Percentiles rank a stretch among this genome's conserved stretches.
Evolutionary conservation across 2,113 vertebrate species (phyloP).

Genomic region (Entomyzon cyanotis): DNA sequence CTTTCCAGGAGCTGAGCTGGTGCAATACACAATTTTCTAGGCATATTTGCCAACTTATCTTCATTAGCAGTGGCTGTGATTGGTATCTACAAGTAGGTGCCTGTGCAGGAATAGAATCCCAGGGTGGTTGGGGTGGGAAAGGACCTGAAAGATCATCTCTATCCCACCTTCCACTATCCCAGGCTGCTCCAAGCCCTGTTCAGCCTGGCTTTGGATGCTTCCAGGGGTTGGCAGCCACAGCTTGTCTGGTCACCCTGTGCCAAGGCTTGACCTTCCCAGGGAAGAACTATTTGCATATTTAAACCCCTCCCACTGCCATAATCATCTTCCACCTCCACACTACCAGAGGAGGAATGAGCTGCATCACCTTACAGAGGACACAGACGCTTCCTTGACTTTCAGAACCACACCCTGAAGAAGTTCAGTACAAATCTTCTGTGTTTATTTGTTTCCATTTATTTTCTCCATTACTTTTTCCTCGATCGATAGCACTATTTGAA

Average conservation of each 20-base stretch:
- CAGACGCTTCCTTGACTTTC: background rate
- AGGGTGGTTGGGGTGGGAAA: background rate
- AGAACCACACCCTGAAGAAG: background rate
- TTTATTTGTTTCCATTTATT: slow-evolving; percentile 55
- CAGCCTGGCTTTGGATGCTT: background rate
- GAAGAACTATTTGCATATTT: background rate
- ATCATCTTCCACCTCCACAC: accelerated
- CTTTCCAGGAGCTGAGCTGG: background rate
- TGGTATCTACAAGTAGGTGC: accelerated
- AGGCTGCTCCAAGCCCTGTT: accelerated
- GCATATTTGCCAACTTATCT: background rate
- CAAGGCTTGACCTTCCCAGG: background rate
- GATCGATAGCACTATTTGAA: slow-evolving; percentile 54
- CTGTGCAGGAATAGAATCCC: background rate
- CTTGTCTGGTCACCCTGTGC: background rate
- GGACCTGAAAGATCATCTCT: background rate
- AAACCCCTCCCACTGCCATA: background rate
- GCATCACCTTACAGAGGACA: background rate
- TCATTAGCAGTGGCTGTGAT: accelerated
- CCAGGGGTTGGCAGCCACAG: background rate
- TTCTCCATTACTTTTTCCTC: background rate
- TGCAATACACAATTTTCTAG: background rate
- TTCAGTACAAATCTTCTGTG: background rate
- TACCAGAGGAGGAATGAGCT: background rate
- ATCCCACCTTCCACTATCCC: background rate